A percentile compares a stretch with the other conserved stretches of the same genome.
These are phyloP conservation scores for Beris chalybata DNA, from an alignment of 2,888 invertebrate genomes.

Conservation along the genomic window DNA sequence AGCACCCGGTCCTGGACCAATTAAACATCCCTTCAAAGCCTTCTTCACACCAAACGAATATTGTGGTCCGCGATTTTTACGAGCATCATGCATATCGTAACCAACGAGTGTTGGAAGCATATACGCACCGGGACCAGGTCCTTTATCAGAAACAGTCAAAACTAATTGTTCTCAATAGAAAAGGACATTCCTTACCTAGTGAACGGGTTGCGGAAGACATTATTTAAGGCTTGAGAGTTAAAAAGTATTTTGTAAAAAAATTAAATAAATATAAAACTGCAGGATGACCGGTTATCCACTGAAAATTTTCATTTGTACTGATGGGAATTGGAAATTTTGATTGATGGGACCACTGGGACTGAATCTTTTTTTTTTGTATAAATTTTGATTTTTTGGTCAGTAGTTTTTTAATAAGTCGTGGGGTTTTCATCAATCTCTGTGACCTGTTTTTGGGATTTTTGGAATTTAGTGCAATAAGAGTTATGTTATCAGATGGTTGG, in stretches of 20 bases:
- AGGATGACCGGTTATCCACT: no score
- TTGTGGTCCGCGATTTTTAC: slow-evolving; percentile 58
- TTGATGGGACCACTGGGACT: no score
- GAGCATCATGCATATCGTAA: slow-evolving; percentile 61
- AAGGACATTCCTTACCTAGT: background rate
- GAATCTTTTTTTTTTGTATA: no score
- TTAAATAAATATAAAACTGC: background rate
- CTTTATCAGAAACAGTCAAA: slow-evolving; percentile 45
- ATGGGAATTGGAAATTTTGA: no score
- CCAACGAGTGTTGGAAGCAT: slow-evolving; percentile 62
- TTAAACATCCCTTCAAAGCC: slow-evolving; percentile 22
- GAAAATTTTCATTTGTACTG: no score
- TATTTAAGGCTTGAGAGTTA: slow-evolving; percentile 2
- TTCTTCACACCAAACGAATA: slow-evolving; percentile 49
- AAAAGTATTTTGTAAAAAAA: background rate
- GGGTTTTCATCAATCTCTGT: no score
- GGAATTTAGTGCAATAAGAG: no score
- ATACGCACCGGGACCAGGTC: slow-evolving; percentile 67
- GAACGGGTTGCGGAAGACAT: slow-evolving; percentile 9
- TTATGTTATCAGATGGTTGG: no score
- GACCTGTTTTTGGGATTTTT: no score
- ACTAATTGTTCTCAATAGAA: background rate
- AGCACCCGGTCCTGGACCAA: slow-evolving; percentile 52
- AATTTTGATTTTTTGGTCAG: no score
- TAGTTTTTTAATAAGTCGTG: no score